A percentile compares a stretch with the other conserved stretches of the same genome.
These are phyloP conservation scores for Nothocercus nigrocapillus DNA, from an alignment of 2,113 vertebrate genomes.

Conservation along the genomic window DNA sequence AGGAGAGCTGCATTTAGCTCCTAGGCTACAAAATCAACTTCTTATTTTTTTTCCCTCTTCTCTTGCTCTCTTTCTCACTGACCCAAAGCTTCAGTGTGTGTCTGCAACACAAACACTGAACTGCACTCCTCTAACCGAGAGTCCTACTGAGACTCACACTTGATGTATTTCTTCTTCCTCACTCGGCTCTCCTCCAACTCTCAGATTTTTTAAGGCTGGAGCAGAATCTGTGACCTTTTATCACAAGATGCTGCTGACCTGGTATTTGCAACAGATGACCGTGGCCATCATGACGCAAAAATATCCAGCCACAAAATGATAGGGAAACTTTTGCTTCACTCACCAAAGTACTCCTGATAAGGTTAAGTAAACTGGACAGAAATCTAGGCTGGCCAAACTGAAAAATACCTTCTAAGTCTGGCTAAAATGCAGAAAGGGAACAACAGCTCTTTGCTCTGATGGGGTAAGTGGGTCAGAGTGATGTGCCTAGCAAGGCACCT, in stretches of 20 bases:
- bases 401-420: background rate
- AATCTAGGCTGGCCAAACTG: background rate
- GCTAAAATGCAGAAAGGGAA: background rate
- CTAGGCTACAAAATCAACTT: background rate
- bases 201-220: background rate
- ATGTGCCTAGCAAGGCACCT: background rate
- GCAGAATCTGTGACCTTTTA: background rate
- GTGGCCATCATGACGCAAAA: rapidly evolving
- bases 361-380: background rate
- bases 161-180: background rate
- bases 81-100: background rate
- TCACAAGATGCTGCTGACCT: background rate
- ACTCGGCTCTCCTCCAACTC: background rate
- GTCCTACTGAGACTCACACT: background rate
- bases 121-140: background rate
- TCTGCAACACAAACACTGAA: background rate
- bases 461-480: background rate
- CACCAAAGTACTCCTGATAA: background rate
- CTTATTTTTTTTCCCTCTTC: background rate
- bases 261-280: background rate
- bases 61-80: background rate
- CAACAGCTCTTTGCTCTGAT: background rate
- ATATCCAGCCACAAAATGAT: background rate
- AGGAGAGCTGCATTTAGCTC: background rate
- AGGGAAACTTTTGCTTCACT: background rate